Evolutionary conservation across 2,113 vertebrate species (phyloP).

Genomic region (Hylia prasina): DNA sequence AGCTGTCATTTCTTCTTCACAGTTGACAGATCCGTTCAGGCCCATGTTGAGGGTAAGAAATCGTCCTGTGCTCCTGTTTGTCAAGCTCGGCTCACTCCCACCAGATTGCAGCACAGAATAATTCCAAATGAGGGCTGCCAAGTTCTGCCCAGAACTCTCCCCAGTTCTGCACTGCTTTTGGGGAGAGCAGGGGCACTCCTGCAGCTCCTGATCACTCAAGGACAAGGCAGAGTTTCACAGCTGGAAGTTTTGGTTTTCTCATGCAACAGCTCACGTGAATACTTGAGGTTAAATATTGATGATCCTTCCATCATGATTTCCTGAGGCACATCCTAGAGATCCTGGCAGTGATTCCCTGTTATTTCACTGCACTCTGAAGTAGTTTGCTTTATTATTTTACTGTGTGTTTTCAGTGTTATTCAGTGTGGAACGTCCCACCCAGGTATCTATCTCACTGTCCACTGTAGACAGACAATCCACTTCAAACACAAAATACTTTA

Average conservation of each 20-base stretch:
- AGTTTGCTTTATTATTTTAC: background rate
- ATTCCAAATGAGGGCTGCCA: background rate
- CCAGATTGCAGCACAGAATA: conserved; percentile 30
- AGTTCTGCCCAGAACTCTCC: too few relatives aligned
- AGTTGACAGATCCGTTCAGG: conserved; percentile 98
- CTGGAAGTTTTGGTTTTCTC: background rate
- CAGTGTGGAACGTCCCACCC: background rate
- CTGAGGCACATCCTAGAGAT: background rate
- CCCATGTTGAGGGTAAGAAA: conserved; percentile 96
- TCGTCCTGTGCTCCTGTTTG: conserved; percentile 58
- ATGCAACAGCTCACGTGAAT: background rate
- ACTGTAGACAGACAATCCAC: background rate
- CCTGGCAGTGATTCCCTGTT: background rate
- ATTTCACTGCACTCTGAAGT: background rate
- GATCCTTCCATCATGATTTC: accelerated
- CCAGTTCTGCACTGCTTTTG: background rate
- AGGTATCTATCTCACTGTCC: background rate
- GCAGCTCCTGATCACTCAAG: background rate
- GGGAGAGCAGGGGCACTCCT: background rate
- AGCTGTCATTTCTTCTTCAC: conserved; percentile 79
- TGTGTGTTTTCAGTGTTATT: background rate
- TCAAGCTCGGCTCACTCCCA: conserved; percentile 40
- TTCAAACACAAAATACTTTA: background rate
- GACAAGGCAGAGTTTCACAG: background rate
- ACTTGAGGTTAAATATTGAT: background rate